These are phyloP conservation scores for Synergus itoensis DNA, from an alignment of 2,888 invertebrate species.

Conservation along the genomic window DNA sequence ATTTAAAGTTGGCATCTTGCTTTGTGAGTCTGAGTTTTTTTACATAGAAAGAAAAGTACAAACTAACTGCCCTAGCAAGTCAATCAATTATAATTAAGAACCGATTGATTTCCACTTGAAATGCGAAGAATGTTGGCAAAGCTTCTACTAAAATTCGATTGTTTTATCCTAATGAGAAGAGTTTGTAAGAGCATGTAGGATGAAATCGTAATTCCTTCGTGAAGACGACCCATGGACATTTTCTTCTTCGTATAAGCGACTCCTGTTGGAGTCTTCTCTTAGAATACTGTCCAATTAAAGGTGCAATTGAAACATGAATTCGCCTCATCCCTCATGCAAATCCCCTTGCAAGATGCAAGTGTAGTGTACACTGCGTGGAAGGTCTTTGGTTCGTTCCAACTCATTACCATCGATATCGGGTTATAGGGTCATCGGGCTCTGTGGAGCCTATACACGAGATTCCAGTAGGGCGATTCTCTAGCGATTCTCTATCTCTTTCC, in stretches of 20 bases:
- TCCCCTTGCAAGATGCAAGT: background rate
- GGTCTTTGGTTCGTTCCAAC: background rate
- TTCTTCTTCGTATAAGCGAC: background rate
- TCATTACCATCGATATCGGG: constrained; percentile 5
- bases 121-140: background rate
- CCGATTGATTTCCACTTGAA: background rate
- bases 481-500: constrained; percentile 11
- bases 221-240: background rate
- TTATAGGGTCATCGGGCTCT: background rate
- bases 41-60: too few species aligned
- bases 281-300: constrained; percentile 13
- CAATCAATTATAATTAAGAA: too few species aligned
- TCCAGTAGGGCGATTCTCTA: background rate
- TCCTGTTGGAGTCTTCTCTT: background rate
- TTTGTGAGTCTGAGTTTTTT: too few species aligned
- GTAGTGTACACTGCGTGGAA: background rate
- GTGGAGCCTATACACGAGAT: background rate
- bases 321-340: background rate
- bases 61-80: too few species aligned
- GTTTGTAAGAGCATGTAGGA: background rate
- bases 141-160: background rate
- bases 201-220: constrained; percentile 1
- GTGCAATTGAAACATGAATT: constrained; percentile 4
- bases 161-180: background rate
- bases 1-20: too few species aligned